Evolutionary conservation across 2,113 vertebrate species (phyloP).

Genomic region (Garra rufa): DNA sequence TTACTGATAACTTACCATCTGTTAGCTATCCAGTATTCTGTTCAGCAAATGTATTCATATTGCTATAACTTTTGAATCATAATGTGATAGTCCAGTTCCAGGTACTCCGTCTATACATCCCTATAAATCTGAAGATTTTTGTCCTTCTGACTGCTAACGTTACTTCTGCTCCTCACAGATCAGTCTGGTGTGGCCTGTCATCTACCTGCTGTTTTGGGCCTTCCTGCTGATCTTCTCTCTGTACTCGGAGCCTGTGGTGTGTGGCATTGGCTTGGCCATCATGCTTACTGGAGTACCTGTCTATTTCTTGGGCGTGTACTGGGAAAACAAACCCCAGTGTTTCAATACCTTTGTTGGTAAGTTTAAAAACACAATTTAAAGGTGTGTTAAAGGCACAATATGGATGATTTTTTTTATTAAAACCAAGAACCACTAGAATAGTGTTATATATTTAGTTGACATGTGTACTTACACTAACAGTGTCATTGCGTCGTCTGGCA

Average conservation of each 20-base stretch:
- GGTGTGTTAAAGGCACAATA: too few relatives aligned
- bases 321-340: constrained; percentile 88
- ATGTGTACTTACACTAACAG: too few relatives aligned
- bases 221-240: constrained; percentile 91
- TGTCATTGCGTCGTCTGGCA: too few relatives aligned
- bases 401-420: too few relatives aligned
- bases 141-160: not conserved
- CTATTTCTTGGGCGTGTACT: constrained; percentile 90
- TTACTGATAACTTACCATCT: not conserved
- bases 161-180: constrained; percentile 72
- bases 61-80: not conserved
- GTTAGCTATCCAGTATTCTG: not conserved
- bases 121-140: too few relatives aligned
- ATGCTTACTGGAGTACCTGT: constrained; percentile 91
- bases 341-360: constrained; percentile 82
- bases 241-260: constrained; percentile 89
- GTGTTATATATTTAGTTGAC: too few relatives aligned
- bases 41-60: not conserved
- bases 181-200: constrained; percentile 85
- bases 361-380: too few relatives aligned
- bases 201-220: constrained; percentile 93
- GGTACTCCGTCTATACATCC: not conserved
- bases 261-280: constrained; percentile 89
- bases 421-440: too few relatives aligned
- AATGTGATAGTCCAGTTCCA: not conserved